These are phyloP conservation scores for Nylanderia fulva DNA, from an alignment of 1,140 invertebrate species.

Conservation along the genomic window DNA sequence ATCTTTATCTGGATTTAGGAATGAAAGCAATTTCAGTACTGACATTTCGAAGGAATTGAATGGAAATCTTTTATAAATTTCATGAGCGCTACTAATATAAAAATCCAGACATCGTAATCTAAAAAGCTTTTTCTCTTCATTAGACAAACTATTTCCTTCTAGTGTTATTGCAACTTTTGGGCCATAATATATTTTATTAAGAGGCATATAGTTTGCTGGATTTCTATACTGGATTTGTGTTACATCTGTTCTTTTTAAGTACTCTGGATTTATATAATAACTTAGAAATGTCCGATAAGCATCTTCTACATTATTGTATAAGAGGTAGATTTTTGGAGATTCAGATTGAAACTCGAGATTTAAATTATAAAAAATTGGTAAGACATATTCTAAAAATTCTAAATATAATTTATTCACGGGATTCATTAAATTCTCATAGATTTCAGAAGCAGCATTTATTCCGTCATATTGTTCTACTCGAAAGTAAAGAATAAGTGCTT, in stretches of 20 bases:
- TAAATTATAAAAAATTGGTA: neutral
- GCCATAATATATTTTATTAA: conserved; percentile 2
- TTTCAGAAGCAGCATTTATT: conserved; percentile 1
- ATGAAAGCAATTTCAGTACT: neutral
- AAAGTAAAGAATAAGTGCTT: conserved; percentile 11
- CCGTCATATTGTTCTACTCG: neutral
- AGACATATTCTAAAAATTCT: neutral
- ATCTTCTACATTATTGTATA: neutral
- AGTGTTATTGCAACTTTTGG: conserved; percentile 1
- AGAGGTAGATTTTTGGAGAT: neutral
- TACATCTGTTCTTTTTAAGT: neutral
- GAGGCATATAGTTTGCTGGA: neutral
- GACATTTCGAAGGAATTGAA: neutral
- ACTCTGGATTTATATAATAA: neutral
- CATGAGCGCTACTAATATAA: neutral
- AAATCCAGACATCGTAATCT: conserved; percentile 3
- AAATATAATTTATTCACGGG: neutral
- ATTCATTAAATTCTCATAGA: conserved; percentile 4
- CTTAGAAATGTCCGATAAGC: neutral
- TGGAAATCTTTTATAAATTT: neutral
- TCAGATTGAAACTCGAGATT: conserved; percentile 2
- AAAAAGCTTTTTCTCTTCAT: neutral
- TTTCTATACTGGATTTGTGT: neutral
- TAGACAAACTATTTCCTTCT: conserved; percentile 4
- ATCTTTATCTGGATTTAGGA: neutral